Conservation (phyloP, 1,140 invertebrate species). For the Diuraphis noxia region DNA sequence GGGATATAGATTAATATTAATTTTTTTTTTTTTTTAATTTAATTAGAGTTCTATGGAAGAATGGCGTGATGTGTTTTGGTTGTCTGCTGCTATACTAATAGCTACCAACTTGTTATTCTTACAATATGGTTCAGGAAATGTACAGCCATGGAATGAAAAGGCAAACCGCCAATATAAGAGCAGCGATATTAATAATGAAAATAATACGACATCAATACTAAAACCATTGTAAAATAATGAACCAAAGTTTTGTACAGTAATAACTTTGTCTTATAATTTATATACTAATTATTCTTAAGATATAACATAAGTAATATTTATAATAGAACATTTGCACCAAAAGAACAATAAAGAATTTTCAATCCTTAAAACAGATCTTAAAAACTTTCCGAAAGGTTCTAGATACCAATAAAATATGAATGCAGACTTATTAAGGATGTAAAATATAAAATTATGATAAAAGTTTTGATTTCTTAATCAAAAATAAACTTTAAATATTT, state of each 20-base stretch:
- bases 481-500: neutral
- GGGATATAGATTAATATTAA: neutral
- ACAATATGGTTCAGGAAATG: conserved; percentile 59
- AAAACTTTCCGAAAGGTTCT: neutral
- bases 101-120: conserved; percentile 62
- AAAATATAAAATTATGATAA: neutral
- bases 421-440: neutral
- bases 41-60: conserved; percentile 59
- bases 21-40: neutral
- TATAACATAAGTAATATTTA: conserved; percentile 10
- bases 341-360: neutral
- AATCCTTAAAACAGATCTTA: neutral
- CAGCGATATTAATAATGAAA: neutral
- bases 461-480: neutral
- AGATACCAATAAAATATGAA: neutral
- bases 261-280: neutral
- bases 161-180: conserved; percentile 41
- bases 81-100: conserved; percentile 61
- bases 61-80: conserved; percentile 66
- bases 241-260: neutral
- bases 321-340: neutral
- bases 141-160: conserved; percentile 59
- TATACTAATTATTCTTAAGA: conserved; percentile 35
- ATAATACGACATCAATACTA: neutral
- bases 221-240: conserved; percentile 37